Evolutionary conservation across 2,888 invertebrate species (phyloP), one percentile per base, ranked within the genome.

Genomic region (Sarcophaga variegata): DNA sequence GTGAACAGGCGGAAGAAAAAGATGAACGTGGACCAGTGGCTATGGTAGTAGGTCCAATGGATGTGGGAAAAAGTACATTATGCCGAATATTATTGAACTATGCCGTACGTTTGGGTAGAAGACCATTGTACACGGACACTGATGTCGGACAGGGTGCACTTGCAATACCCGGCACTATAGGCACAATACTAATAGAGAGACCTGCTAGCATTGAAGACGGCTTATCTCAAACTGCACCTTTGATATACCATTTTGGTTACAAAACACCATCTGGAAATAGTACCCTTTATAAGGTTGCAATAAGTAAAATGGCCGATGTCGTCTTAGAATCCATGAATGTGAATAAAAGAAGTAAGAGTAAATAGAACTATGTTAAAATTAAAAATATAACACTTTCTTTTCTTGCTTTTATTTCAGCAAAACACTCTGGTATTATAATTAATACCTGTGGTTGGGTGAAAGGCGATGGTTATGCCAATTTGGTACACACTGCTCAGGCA

Each of bases 371-470:
- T 62, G n/a, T 59, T n/a, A 60, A 67, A 11, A 69, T 20, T 1
- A 17, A 54, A 54, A 54, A 54, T 76, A 1, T 70, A 17, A 27
- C 49, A 17, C 59, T 12, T 22, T 79, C 5, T n/a, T 66, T 27
- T 67, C 11, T 12, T 59, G 14, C 17, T 17, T 54, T 54, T 74
- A 85, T 88, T 83, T 2, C 91, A 96, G 97, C 97, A 0, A 96
- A 97, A 91, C 95, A 95, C 59, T 97, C 97, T 3, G 99, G 99
- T 0, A 97, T 97, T 4, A 96, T 99, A 59, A 98, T 99, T 88
- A 99, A 99, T 93, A 99, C 99, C 0, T 98, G 99, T 90, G 99
- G 99, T 0, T 99, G 99, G 99, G 96, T 99, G 2, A 98, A 98
- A 93, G 97, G 96, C 0, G 96, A 95, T 0, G 99, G 99, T 0